phyloP scores from a whole-genome alignment of 2,113 vertebrate genomes.

The Todiramphus saurophagus region DNA sequence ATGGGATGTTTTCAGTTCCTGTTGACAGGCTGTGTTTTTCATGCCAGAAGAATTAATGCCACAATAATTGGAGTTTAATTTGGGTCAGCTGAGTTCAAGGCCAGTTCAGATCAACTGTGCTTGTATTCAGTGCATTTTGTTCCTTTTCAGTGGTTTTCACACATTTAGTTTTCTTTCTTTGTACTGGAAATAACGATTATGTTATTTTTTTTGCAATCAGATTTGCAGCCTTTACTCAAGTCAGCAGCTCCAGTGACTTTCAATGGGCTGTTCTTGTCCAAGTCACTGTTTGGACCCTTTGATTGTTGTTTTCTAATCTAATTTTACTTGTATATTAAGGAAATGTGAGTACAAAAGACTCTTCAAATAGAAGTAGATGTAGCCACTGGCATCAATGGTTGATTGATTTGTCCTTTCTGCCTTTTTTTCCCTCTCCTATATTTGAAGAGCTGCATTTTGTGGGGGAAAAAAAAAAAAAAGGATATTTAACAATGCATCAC shows the following conservation, averaged over 20 bases:
- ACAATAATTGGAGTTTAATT: neutral
- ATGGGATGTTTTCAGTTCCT: conserved; percentile 28
- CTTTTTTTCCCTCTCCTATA: neutral
- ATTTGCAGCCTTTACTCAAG: neutral
- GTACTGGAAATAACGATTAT: neutral
- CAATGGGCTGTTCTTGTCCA: neutral
- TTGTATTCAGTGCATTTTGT: neutral
- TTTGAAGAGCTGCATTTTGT: neutral
- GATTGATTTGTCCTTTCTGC: neutral
- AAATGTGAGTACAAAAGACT: neutral
- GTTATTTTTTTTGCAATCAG: neutral
- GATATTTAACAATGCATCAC: neutral
- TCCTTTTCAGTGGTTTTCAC: neutral
- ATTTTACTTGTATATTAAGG: neutral
- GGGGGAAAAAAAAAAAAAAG: neutral
- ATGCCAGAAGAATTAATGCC: conserved; percentile 9
- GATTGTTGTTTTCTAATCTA: neutral
- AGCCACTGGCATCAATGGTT: neutral
- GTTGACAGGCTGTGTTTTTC: conserved; percentile 43
- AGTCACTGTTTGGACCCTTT: neutral
- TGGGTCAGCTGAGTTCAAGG: conserved; percentile 10
- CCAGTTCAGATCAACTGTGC: neutral
- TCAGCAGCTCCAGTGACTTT: neutral
- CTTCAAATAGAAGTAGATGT: neutral
- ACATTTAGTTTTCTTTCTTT: neutral